Base-by-base conservation (phyloP, 2,797 vertebrate genomes). In the Phalloptychus januarius region DNA sequence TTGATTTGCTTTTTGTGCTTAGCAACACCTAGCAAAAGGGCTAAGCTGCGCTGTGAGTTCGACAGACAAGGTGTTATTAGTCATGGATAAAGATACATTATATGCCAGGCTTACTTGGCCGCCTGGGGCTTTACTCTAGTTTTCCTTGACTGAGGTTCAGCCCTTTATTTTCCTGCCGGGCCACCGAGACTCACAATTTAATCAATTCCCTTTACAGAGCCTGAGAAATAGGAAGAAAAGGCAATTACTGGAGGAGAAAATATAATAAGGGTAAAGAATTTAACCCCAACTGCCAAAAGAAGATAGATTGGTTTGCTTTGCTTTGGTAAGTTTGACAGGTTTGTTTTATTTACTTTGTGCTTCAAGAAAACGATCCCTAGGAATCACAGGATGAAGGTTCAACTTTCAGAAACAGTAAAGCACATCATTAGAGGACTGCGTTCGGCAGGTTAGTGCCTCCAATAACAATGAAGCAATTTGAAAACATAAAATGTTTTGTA, bases 21-120 rank as follows among this genome's bases (percentile, higher is more conserved):
- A 58, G 56, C 56, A 58, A 33, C 58, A 61, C 58, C 58, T 61
- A 61, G 58, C 58, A 61, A 61, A 31, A 61, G 58, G 28, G 58
- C 58, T 61, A 13, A 61, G 85, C 77, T 78, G 84, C 78, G 80
- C 83, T 86, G 85, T 89, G 85, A 91, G 85, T 54, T 81, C 81
- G 67, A 87, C 83, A 89, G 76, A 84, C 82, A 81, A 73, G 72
- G 71, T 85, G 79, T 87, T 86, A 91, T 93, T 90, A 92, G 88
- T 92, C 85, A 86, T 78, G 92, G 88, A 91, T 91, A 87, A 91
- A 93, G 87, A 92, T 76, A 79, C 89, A 93, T 93, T 88, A 90
- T 79, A 85, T 83, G 81, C 77, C 87, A 78, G 83, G 70, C 88
- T 87, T 83, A 86, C 86, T 86, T 77, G 76, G 85, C 87, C 87